Base-by-base conservation (phyloP, 2,113 vertebrate species). In the Sclerurus mexicanus region DNA sequence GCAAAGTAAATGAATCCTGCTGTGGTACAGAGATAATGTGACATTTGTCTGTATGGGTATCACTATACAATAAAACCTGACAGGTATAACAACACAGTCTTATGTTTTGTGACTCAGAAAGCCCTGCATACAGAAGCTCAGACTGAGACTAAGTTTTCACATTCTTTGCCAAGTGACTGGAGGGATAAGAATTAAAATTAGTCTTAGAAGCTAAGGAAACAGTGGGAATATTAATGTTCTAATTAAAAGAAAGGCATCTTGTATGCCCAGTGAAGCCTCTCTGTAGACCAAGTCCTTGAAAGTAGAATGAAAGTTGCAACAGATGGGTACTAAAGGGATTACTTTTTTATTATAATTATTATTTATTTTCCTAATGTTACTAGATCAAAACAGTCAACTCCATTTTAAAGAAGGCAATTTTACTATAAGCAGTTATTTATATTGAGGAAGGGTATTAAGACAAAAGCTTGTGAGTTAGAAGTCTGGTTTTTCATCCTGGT, bases 1-100 rank as follows among this genome's bases (percentile, higher is more conserved):
- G 82, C 71, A 94, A 89, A 96, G 78, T 77, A 96, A 96, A 95
- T 68, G 56, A 86, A 64, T 78, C 67, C 85, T 52, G n/a, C 96
- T 95, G 95, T 87, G 92, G 76, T 68, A 39, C 39, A 53, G 84
- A 97, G 96, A 96, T 97, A 97, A 97, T 49, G 62, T 94, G 92
- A 90, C 76, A 87, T 97, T 96, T 97, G 90, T 80, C 93, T 89
- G 78, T 91, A 85, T 67, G 66, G 78, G 46, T 81, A 71, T 77
- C 42, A 71, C 80, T 74, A 81, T 24, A 90, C 37, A 83, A 86
- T 63, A 64, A 83, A 85, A 80, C 30, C 11, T 79, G 72, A 90
- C 85, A 95, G 93, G 83, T 93, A 73, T 95, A 96, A 96, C 68
- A 87, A 64, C 42, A 84, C 55, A 71, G 50, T 40, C 35, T 67